These are phyloP conservation scores for Zootermopsis nevadensis DNA, from an alignment of 2,888 invertebrate genomes.

Conservation along the genomic window DNA sequence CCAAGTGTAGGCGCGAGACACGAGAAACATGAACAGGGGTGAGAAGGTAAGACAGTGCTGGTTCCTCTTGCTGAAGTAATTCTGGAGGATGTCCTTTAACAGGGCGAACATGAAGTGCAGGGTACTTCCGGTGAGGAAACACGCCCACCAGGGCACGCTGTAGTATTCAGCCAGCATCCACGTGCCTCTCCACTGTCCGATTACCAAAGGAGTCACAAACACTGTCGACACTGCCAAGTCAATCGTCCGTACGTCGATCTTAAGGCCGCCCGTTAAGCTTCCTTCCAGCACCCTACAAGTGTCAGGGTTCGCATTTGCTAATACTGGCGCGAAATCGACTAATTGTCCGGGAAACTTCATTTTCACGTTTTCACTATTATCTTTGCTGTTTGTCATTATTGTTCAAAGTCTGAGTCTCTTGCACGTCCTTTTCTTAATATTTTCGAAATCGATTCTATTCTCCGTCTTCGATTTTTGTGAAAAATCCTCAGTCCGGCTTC, in stretches of 20 bases:
- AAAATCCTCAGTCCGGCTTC: background rate
- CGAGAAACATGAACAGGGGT: background rate
- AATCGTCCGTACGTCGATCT: conserved; percentile 45
- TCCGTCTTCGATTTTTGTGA: background rate
- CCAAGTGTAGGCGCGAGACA: conserved; percentile 75
- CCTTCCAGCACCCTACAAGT: background rate
- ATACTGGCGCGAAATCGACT: conserved; percentile 11
- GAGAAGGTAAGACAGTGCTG: background rate
- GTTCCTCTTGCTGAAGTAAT: conserved; percentile 22
- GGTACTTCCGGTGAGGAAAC: conserved; percentile 57
- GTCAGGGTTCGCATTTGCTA: background rate
- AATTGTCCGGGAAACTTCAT: background rate
- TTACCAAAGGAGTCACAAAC: conserved; percentile 66
- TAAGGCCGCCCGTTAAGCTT: background rate
- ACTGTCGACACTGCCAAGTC: conserved; percentile 64
- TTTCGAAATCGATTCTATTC: background rate
- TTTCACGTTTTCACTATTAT: background rate
- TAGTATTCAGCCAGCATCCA: conserved; percentile 67
- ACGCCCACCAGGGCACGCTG: conserved; percentile 63
- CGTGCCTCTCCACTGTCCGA: conserved; percentile 68
- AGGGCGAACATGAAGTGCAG: conserved; percentile 70
- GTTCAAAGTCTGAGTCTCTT: background rate
- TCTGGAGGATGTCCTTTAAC: background rate
- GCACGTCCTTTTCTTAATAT: background rate
- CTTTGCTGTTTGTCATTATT: background rate